These are phyloP conservation scores for Collichthys lucidus DNA, from an alignment of 2,113 vertebrate species.

Conservation along the genomic window DNA sequence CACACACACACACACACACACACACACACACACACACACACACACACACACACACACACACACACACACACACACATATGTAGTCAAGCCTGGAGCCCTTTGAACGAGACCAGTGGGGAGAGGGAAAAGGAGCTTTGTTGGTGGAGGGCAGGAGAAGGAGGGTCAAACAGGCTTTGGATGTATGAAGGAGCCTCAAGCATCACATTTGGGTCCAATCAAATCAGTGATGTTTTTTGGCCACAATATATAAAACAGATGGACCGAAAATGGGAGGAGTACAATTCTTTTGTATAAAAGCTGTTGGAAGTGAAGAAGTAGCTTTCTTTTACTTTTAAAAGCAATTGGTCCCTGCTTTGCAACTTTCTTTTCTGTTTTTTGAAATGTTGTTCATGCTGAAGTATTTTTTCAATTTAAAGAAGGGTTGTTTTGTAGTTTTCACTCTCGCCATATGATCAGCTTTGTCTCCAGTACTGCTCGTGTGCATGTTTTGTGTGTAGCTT, in stretches of 20 bases:
- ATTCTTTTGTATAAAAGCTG: conserved; percentile 56
- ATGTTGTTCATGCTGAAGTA: not conserved
- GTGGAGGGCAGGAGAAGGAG: conserved; percentile 61
- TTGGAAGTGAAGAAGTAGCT: conserved; percentile 18
- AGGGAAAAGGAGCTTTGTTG: conserved; percentile 45
- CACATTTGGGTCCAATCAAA: conserved; percentile 82
- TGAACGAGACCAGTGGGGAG: conserved; percentile 46
- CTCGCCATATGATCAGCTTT: not conserved
- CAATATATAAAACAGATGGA: conserved; percentile 81
- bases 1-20: conserved; percentile 30
- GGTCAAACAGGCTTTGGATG: conserved; percentile 72
- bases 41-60: conserved; percentile 30
- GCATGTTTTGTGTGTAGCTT: conserved; percentile 22
- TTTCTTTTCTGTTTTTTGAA: conserved; percentile 19
- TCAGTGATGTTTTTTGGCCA: conserved; percentile 75
- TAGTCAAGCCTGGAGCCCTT: conserved; percentile 38
- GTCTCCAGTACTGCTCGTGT: conserved; percentile 3
- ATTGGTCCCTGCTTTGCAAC: conserved; percentile 26
- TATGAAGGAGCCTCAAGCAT: conserved; percentile 75
- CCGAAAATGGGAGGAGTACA: conserved; percentile 60
- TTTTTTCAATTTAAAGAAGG: not conserved
- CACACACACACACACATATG: conserved; percentile 35
- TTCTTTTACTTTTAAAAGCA: conserved; percentile 19
- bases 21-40: conserved; percentile 34
- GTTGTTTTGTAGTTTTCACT: not conserved